Evolutionary conservation across 1,140 invertebrate genomes (phyloP), one percentile per base, ranked within the genome.

Genomic region (Drosophila sproati): DNA sequence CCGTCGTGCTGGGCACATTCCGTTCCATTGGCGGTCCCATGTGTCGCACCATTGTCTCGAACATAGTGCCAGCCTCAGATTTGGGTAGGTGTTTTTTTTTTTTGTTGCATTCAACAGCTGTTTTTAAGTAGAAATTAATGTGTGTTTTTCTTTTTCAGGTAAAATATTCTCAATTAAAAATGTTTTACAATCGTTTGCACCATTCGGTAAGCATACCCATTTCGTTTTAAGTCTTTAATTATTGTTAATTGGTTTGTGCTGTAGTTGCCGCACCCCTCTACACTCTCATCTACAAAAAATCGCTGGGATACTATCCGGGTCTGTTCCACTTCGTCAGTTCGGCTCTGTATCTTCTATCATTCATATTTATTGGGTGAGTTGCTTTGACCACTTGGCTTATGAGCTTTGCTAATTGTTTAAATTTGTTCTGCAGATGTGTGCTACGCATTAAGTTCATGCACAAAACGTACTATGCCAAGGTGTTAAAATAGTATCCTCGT

Each of bases 111-210:
- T 5, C n/a, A n/a, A 43, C 39, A 43, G 39, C 39, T 43, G 39
- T n/a, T 43, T n/a, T 2, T 37, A 1, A 4, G 8, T 43, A 5
- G 20, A 0, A 6, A 31, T 20, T 20, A 34, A 4, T 34, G 5
- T 31, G 4, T 41, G 6, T 10, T 35, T 34, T 45, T 54, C 32
- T 5, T 50, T 55, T 73, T 2, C 80, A 94, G 94, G 94, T 29
- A 94, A 94, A 92, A 93, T 95, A 35, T 95, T 95, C 75, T 95
- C 95, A 0, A 90, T 96, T 29, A 94, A 94, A 90, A 94, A 94
- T 43, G 94, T 94, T 7, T 86, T 95, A 37, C 95, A 96, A 88
- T 94, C 94, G 7, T 82, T 96, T 45, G 92, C 94, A 41, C 95
- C 95, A 20, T 91, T 96, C 8, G 80, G 82, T 87, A 68, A 79